phyloP scores from a whole-genome alignment of 1,140 invertebrate species.

The Euwallacea fornicatus region DNA sequence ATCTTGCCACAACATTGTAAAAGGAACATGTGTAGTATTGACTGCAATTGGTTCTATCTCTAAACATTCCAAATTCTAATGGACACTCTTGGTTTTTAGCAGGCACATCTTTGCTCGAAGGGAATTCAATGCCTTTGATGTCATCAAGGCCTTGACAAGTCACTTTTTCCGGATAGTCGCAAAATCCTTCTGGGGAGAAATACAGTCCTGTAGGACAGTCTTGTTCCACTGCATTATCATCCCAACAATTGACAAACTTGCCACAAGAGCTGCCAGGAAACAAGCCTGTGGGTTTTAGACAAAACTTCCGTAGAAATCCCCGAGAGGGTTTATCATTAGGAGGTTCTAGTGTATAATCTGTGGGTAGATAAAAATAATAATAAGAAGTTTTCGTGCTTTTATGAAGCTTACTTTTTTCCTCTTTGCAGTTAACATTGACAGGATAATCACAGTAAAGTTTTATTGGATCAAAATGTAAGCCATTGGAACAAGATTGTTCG shows the following conservation, averaged over 20 bases:
- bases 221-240: slow-evolving; percentile 65
- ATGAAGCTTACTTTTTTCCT: slow-evolving; percentile 48
- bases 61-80: slow-evolving; percentile 59
- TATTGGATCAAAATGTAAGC: slow-evolving; percentile 62
- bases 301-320: slow-evolving; percentile 37
- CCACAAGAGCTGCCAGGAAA: slow-evolving; percentile 65
- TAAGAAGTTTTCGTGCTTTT: neutral
- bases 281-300: slow-evolving; percentile 57
- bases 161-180: slow-evolving; percentile 66
- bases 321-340: neutral
- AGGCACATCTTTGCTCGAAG: neutral
- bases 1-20: slow-evolving; percentile 59
- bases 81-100: slow-evolving; percentile 47
- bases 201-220: slow-evolving; percentile 65
- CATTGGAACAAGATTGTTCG: slow-evolving; percentile 65
- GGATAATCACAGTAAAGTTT: slow-evolving; percentile 65
- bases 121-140: neutral
- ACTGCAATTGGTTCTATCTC: slow-evolving; percentile 64
- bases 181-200: slow-evolving; percentile 62
- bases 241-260: slow-evolving; percentile 72
- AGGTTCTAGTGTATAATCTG: neutral
- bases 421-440: slow-evolving; percentile 64
- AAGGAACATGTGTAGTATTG: slow-evolving; percentile 66
- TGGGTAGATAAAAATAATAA: neutral
- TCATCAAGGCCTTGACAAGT: slow-evolving; percentile 53